Conservation (phyloP, 2,797 vertebrate genomes). For the Lepilemur septentrionalis region DNA sequence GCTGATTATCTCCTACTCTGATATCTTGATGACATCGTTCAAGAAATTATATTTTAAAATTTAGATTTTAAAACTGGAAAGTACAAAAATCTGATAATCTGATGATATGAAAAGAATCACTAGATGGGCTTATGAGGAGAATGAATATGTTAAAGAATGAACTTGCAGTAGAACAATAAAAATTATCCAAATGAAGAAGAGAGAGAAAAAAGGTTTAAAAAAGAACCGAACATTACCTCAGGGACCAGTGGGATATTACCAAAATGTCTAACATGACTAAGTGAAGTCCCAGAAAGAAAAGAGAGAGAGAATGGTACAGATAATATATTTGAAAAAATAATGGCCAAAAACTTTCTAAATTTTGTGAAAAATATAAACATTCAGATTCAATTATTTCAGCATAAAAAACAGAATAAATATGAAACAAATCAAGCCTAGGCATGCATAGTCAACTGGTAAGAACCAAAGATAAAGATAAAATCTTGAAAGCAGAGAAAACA, state of each 20-base stretch:
- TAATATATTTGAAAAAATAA: not conserved
- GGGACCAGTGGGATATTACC: not conserved
- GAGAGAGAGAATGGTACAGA: not conserved
- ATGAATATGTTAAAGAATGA: not conserved
- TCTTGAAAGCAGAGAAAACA: not conserved
- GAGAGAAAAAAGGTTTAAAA: not conserved
- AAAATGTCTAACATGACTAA: not conserved
- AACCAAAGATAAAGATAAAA: not conserved
- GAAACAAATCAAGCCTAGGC: not conserved
- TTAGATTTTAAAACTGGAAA: not conserved
- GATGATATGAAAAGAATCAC: not conserved
- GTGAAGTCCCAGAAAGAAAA: not conserved
- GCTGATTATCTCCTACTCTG: not conserved
- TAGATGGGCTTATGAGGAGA: not conserved
- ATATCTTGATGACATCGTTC: not conserved
- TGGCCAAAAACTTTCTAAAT: not conserved
- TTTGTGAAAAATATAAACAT: not conserved
- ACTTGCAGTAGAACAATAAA: not conserved
- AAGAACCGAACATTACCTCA: not conserved
- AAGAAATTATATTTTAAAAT: not conserved
- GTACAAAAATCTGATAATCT: not conserved
- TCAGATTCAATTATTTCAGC: not conserved
- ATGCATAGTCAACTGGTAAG: not conserved
- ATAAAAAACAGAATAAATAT: not conserved
- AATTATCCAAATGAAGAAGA: not conserved